These are phyloP conservation scores for Plectropomus leopardus DNA, from an alignment of 2,113 vertebrate species.

Conservation along the genomic window DNA sequence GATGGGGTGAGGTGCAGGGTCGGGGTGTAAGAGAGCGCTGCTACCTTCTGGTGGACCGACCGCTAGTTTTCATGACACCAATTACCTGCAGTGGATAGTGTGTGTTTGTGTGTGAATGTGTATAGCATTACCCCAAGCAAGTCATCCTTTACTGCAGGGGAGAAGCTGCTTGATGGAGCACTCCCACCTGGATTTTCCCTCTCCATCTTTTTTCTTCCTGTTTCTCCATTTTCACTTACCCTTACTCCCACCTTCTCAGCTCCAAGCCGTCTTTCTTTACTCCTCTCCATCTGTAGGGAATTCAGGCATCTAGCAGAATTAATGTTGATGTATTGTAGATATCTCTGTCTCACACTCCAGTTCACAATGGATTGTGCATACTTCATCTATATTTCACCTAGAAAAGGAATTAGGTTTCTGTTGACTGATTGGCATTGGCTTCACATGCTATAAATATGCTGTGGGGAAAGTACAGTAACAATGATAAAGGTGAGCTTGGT, in stretches of 20 bases:
- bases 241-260: not conserved
- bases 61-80: slow-evolving; percentile 61
- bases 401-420: not conserved
- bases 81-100: slow-evolving; percentile 54
- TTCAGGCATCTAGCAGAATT: not conserved
- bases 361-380: not conserved
- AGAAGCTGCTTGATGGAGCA: slow-evolving; percentile 34
- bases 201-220: not conserved
- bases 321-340: not conserved
- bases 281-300: not conserved
- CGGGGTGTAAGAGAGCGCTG: slow-evolving; percentile 30
- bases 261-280: not conserved
- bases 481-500: not conserved
- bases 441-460: not conserved
- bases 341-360: not conserved
- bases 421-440: not conserved
- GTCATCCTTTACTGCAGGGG: slow-evolving; percentile 28
- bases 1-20: slow-evolving; percentile 20
- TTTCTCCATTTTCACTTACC: not conserved
- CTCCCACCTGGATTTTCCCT: slow-evolving; percentile 5
- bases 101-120: slow-evolving; percentile 42
- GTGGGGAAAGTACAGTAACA: not conserved
- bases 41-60: slow-evolving; percentile 51
- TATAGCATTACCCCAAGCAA: slow-evolving; percentile 33
- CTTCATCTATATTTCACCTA: not conserved